Conservation (phyloP, 1,140 invertebrate genomes). For the Artemia franciscana region DNA sequence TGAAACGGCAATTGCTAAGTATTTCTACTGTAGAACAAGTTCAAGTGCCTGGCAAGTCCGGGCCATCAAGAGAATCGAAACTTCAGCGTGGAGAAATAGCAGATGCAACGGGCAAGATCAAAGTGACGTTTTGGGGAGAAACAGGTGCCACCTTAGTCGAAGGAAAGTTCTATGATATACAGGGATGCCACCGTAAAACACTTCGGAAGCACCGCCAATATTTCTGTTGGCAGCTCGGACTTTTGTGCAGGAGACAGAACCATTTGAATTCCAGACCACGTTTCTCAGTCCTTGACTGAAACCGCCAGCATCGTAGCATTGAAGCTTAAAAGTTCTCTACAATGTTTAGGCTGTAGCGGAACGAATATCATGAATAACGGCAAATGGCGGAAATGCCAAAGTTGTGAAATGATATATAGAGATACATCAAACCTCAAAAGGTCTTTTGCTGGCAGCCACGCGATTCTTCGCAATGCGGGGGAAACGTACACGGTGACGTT, state of each 20-base stretch:
- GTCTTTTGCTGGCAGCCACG: neutral
- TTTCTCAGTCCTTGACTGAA: neutral
- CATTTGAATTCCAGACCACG: neutral
- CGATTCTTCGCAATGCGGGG: neutral
- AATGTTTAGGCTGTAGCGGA: neutral
- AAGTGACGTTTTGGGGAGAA: neutral
- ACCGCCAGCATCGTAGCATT: neutral
- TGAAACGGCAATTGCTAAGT: neutral
- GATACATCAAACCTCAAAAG: neutral
- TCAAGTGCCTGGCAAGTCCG: neutral
- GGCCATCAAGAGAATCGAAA: neutral
- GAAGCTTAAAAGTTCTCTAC: neutral
- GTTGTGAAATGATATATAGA: neutral
- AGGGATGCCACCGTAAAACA: neutral
- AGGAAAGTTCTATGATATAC: neutral
- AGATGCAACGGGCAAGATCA: neutral
- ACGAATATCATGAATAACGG: neutral
- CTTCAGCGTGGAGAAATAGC: neutral
- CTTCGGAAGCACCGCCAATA: neutral
- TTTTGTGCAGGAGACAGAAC: neutral
- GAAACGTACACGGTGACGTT: neutral
- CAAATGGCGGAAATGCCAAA: neutral
- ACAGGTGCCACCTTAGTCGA: neutral
- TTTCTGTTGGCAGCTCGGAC: too few relatives aligned
- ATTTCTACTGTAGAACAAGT: neutral